These are phyloP conservation scores for Enteromius thamalakanensis DNA, from an alignment of 2,797 vertebrate genomes.

Conservation along the genomic window DNA sequence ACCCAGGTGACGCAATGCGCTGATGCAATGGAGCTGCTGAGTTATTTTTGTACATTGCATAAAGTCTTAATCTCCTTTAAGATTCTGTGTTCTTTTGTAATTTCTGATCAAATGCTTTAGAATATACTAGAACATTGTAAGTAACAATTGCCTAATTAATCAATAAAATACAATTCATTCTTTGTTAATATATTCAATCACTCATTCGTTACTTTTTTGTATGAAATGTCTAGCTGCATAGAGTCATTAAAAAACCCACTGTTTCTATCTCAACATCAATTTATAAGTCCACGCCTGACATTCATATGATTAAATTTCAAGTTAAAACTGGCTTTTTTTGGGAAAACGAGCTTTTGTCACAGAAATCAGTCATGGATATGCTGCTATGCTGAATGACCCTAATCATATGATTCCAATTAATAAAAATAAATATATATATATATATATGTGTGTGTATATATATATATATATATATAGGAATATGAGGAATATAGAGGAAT, in stretches of 20 bases:
- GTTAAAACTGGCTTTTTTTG: neutral
- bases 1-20: constrained; percentile 29
- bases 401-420: constrained; percentile 13
- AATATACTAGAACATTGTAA: neutral
- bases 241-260: neutral
- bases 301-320: constrained; percentile 19
- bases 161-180: neutral
- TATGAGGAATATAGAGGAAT: too few relatives aligned
- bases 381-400: neutral
- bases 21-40: constrained; percentile 40
- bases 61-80: constrained; percentile 39
- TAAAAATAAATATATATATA: neutral
- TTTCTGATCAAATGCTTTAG: constrained; percentile 6
- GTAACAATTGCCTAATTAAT: neutral
- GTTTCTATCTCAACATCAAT: neutral
- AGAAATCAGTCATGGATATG: constrained; percentile 23
- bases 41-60: constrained; percentile 41
- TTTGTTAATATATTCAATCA: neutral
- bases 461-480: too few relatives aligned
- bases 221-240: neutral
- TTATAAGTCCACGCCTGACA: constrained; percentile 3
- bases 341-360: neutral
- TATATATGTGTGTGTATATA: too few relatives aligned
- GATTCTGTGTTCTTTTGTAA: constrained; percentile 22
- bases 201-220: neutral